Base-by-base conservation (phyloP, 2,888 invertebrate species). In the Lepidonotus clava region DNA sequence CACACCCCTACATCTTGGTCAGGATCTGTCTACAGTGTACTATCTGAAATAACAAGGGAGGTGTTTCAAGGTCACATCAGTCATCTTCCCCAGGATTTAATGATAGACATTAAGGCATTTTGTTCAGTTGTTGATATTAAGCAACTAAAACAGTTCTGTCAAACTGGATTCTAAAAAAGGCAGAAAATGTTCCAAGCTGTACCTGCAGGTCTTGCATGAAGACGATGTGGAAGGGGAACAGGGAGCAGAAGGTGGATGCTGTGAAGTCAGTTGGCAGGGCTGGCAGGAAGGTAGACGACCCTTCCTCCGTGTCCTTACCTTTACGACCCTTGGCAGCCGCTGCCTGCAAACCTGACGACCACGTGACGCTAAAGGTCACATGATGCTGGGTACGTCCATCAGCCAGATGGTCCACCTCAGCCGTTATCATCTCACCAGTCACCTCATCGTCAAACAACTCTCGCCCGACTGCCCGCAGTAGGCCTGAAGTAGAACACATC, bases 401-500 rank as follows among this genome's bases (percentile, higher is more conserved):
- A 2, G 84, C 71, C 40, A 67, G 46, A 18, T 80, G 46, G 40
- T 88, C 88, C 11, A 66, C 71, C 24, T 84, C 85, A 0, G 36
- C 41, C 1, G 34, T 61, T 0, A 88, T 32, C 41, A 80, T 83
- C 66, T 88, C 80, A 28, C 71, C 34, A 18, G 41, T 61, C 56
- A 88, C 83, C 21, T 85, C 80, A 21, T 71, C 84, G 32, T 80
- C 40, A 41, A 87, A 88, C 28, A 88, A 53, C 36, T 88, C 88
- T 56, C 85, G 87, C 0, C 91, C 91, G 2, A 92, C 92, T 4
- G 92, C 92, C 83, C 90, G 88, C 8, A 92, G 90, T 24, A 92
- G 83, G 38, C 90, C 90, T 90, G 86, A 11, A 14, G 53, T n/a
- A 28, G 51, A n/a, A n/a, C n/a, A n/a, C n/a, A n/a, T n/a, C n/a